Conservation (phyloP, 2,888 invertebrate genomes). For the Calameuta filiformis region DNA sequence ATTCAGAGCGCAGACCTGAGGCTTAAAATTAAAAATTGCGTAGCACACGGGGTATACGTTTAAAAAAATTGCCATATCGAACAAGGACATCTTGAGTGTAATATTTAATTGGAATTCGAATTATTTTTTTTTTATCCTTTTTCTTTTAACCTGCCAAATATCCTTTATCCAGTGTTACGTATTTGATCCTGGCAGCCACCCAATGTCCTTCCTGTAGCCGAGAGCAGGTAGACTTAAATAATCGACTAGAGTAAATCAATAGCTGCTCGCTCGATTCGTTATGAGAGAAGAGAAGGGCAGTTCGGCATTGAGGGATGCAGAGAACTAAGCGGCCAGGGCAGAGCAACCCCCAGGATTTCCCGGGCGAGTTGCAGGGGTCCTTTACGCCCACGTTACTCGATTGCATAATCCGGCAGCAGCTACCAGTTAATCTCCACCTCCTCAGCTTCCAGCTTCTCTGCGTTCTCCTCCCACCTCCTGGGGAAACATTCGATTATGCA, state of each 20-base stretch:
- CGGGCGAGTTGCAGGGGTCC: slow-evolving; percentile 20
- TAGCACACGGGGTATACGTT: too few species aligned
- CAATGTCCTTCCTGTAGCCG: too few species aligned
- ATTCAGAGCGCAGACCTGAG: too few species aligned
- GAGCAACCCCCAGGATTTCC: slow-evolving; percentile 26
- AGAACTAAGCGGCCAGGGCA: not conserved
- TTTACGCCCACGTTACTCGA: slow-evolving; percentile 20
- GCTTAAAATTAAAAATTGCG: too few species aligned
- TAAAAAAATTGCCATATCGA: not conserved
- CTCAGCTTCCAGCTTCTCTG: not conserved
- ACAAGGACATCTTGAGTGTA: not conserved
- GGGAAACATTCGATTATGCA: not conserved
- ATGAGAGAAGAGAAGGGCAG: not conserved
- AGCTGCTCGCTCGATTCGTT: not conserved
- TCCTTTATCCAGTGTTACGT: too few species aligned
- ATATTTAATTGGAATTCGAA: slow-evolving; percentile 28
- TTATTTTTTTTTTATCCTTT: too few species aligned
- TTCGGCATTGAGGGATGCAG: slow-evolving; percentile 3
- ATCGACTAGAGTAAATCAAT: too few species aligned
- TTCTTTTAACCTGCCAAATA: too few species aligned
- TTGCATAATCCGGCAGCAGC: slow-evolving; percentile 15
- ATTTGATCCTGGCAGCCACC: too few species aligned
- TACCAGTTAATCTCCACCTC: not conserved
- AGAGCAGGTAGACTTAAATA: too few species aligned
- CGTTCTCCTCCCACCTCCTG: not conserved